A percentile compares a stretch with the other conserved stretches of the same genome.
These are phyloP conservation scores for Hedychridium roseum DNA, from an alignment of 2,888 invertebrate species.

Conservation along the genomic window DNA sequence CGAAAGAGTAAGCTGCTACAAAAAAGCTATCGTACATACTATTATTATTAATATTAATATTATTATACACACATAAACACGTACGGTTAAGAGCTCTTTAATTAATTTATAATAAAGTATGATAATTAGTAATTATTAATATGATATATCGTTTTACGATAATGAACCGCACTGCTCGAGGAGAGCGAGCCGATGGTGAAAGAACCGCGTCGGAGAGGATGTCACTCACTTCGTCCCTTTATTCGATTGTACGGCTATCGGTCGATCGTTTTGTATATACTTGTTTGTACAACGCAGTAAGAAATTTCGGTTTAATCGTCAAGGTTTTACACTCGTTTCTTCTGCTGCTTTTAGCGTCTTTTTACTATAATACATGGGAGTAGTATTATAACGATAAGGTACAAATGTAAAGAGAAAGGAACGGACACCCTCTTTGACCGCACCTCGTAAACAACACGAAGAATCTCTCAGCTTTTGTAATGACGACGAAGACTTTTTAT, in stretches of 20 bases:
- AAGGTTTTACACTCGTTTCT: too few relatives aligned
- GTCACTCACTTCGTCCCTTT: too few relatives aligned
- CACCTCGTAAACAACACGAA: conserved; percentile 12
- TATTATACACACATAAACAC: conserved; percentile 58
- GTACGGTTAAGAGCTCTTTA: conserved; percentile 62
- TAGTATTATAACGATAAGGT: neutral
- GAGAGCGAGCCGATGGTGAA: conserved; percentile 37
- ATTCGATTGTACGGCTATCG: neutral
- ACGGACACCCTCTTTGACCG: conserved; percentile 24
- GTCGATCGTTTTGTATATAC: neutral
- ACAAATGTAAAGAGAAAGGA: neutral
- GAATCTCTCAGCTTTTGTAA: conserved; percentile 16
- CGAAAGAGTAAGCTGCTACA: conserved; percentile 57
- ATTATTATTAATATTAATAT: conserved; percentile 49
- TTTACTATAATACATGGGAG: neutral
- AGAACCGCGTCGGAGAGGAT: too few relatives aligned
- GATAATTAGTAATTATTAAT: conserved; percentile 60
- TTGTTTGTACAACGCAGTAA: conserved; percentile 1
- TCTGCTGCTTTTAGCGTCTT: too few relatives aligned
- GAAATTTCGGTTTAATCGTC: neutral
- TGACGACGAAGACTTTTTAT: conserved; percentile 23
- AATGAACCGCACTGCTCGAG: conserved; percentile 51
- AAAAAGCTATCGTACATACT: conserved; percentile 60
- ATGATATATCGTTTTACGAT: conserved; percentile 56
- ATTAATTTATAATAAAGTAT: conserved; percentile 63